Base-by-base conservation (phyloP, 37 sponge, comb jelly and placozoan genomes). In the Agelas oroides region DNA sequence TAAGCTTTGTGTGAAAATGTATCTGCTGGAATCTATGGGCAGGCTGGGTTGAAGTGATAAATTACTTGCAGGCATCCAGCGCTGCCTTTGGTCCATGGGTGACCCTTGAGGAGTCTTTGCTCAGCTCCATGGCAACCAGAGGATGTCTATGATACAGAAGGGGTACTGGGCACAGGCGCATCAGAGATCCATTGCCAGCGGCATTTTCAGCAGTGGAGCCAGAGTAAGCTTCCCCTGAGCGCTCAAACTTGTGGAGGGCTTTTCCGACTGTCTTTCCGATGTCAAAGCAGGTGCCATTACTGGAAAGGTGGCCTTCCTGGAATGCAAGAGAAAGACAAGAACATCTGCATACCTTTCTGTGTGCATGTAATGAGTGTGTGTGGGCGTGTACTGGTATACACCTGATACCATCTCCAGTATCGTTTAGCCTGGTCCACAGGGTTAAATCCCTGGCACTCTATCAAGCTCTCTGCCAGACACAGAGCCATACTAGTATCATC, bases 401-500 rank as follows among this genome's bases (percentile, higher is more conserved):
- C 97, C 79, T 88, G 78, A 39, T 93, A 96, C 97, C 97, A 96
- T 34, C 65, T 58, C 66, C 80, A 82, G 73, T 88, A 96, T 24
- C 92, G 60, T 59, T 71, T 75, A 23, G 59, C 53, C 46, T 93
- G 91, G 55, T 96, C 97, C 0, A 82, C 32, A 0, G 89, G 93
- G 55, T 93, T 87, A 79, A 87, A 93, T 21, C 91, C 94, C 53
- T 84, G 79, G 39, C 91, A 90, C 55, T 96, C 94, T 23, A 93
- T 84, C 56, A 96, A 77, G 59, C 97, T 96, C 69, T 96, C 97
- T 14, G 97, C 94, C 58, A 96, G 55, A 85, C 94, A 93, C 60
- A 96, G 87, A 28, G 87, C 92, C 97, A 96, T 96, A 36, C 94
- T 93, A 31, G 97, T 93, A 67, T 93, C 94, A 90, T 96, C 97